phyloP scores from a whole-genome alignment of 2,797 vertebrate species.

The Semaprochilodus insignis region DNA sequence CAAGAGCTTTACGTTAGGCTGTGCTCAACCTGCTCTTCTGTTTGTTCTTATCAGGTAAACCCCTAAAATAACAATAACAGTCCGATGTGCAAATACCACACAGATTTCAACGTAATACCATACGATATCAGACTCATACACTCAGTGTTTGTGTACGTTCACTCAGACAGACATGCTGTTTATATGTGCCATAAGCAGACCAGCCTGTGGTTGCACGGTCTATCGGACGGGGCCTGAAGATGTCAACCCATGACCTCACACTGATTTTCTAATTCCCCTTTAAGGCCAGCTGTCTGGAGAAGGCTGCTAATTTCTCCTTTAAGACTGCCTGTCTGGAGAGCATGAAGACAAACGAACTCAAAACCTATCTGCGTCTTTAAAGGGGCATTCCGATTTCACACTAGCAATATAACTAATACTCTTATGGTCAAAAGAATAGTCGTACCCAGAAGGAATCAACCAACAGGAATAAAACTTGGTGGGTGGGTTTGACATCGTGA shows the following conservation, averaged over 20 bases:
- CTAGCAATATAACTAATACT: too few relatives aligned
- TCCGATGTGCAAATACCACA: neutral
- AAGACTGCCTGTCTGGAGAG: neutral
- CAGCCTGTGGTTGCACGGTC: slow-evolving; percentile 24
- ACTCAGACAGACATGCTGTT: neutral
- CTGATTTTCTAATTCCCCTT: slow-evolving; percentile 16
- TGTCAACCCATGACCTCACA: slow-evolving; percentile 21
- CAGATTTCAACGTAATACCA: neutral
- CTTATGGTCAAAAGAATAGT: too few relatives aligned
- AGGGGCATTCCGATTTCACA: too few relatives aligned
- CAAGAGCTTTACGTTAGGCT: neutral
- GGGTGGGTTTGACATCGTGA: too few relatives aligned
- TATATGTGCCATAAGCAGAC: neutral
- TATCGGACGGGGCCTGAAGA: slow-evolving; percentile 13
- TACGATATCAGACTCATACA: neutral
- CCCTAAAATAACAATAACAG: neutral
- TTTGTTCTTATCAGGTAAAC: neutral
- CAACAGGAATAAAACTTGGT: too few relatives aligned
- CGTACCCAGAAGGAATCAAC: too few relatives aligned
- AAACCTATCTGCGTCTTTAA: neutral
- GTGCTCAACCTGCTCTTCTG: neutral
- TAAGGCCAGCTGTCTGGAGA: neutral
- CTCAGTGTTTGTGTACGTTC: neutral
- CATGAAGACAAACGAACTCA: neutral
- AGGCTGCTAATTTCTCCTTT: neutral